Evolutionary conservation across 2,888 invertebrate genomes (phyloP).

Genomic region (Loripinus fragilis): DNA sequence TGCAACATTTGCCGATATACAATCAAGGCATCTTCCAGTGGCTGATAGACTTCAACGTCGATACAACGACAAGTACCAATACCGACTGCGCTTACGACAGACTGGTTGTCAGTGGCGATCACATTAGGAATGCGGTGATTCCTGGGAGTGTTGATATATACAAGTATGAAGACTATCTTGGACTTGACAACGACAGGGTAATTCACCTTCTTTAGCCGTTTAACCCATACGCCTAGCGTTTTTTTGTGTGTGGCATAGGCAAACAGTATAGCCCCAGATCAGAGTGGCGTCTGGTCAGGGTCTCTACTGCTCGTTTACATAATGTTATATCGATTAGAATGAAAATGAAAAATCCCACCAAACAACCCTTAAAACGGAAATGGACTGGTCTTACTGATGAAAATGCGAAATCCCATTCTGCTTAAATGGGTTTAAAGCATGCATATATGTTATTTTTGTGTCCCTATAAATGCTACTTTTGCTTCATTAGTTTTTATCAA

Average conservation of each 20-base stretch:
- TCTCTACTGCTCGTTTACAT: neutral
- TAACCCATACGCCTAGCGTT: neutral
- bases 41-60: conserved; percentile 75
- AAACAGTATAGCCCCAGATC: neutral
- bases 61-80: conserved; percentile 72
- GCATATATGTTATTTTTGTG: too few relatives aligned
- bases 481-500: too few relatives aligned
- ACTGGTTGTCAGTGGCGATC: conserved; percentile 50
- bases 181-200: conserved; percentile 50
- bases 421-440: too few relatives aligned
- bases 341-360: too few relatives aligned
- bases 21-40: conserved; percentile 69
- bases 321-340: neutral
- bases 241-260: neutral
- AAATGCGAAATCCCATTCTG: too few relatives aligned
- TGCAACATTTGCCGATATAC: conserved; percentile 46
- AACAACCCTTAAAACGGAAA: too few relatives aligned
- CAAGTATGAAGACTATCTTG: conserved; percentile 41
- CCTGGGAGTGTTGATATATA: conserved; percentile 52
- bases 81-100: conserved; percentile 80
- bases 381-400: too few relatives aligned
- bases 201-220: neutral
- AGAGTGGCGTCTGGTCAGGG: neutral
- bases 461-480: too few relatives aligned
- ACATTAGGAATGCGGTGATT: conserved; percentile 41